Evolutionary conservation across 2,113 vertebrate species (phyloP).

Genomic region (Daubentonia madagascariensis): DNA sequence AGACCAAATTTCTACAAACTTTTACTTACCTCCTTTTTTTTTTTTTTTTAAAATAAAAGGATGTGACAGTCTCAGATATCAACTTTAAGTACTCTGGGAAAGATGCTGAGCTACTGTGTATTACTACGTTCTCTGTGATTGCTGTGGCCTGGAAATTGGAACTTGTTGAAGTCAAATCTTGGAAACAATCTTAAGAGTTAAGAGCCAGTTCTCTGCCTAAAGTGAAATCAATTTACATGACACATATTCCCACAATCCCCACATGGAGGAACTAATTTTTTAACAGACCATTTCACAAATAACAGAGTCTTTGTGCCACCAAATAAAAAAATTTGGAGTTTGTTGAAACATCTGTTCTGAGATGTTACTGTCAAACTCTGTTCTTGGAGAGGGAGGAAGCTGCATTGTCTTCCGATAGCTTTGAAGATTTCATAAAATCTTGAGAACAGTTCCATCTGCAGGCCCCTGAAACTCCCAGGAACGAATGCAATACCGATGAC

Average conservation of each 20-base stretch:
- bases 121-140: not conserved
- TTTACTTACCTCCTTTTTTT: not conserved
- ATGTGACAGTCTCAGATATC: not conserved
- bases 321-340: constrained; percentile 73
- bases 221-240: constrained; percentile 46
- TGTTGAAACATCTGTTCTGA: constrained; percentile 76
- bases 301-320: constrained; percentile 66
- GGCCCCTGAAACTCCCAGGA: constrained; percentile 49
- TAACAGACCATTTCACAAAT: constrained; percentile 62
- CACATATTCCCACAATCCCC: constrained; percentile 69
- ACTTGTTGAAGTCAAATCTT: not conserved
- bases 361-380: constrained; percentile 67
- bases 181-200: constrained; percentile 39
- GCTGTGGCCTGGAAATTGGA: not conserved
- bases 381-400: constrained; percentile 66
- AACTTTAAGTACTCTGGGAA: not conserved
- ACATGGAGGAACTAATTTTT: constrained; percentile 69
- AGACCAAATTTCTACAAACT: not conserved
- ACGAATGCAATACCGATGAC: not conserved
- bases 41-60: not conserved
- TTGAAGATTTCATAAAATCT: constrained; percentile 76
- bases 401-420: constrained; percentile 72
- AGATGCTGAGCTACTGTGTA: not conserved
- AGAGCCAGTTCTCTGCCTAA: not conserved
- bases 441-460: constrained; percentile 35